These are phyloP conservation scores for Spisula solida DNA, from an alignment of 2,888 invertebrate genomes.

Conservation along the genomic window DNA sequence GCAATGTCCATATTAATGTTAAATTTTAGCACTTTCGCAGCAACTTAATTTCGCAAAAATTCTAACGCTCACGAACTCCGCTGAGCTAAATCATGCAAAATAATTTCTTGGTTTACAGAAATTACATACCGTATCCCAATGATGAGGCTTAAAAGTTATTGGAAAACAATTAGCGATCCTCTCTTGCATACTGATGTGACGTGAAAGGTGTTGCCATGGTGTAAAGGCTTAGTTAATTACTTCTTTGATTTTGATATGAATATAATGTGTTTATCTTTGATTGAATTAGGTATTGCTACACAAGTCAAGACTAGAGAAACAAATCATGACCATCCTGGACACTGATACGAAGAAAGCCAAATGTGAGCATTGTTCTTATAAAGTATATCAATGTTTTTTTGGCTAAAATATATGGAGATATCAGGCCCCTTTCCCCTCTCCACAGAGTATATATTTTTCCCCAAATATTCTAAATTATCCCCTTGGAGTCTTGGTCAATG, in stretches of 20 bases:
- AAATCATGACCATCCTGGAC: conserved; percentile 62
- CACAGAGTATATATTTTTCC: too few species aligned
- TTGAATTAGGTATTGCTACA: conserved; percentile 68
- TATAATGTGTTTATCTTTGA: background rate
- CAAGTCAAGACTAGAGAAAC: conserved; percentile 66
- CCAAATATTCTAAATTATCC: too few species aligned
- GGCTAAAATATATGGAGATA: too few species aligned
- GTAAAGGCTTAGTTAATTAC: background rate
- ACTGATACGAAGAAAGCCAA: conserved; percentile 71
- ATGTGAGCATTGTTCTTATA: conserved; percentile 63
- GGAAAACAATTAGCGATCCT: background rate
- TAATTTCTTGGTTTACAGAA: too few species aligned
- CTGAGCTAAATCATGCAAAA: too few species aligned
- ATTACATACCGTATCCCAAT: background rate
- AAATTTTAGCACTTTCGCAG: too few species aligned
- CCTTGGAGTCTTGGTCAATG: too few species aligned
- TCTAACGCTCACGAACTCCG: too few species aligned
- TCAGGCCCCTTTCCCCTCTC: too few species aligned
- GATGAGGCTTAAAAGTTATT: background rate
- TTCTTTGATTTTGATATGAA: background rate
- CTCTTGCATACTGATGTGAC: background rate
- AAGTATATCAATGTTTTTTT: too few species aligned
- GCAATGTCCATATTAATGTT: too few species aligned
- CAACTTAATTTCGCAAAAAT: too few species aligned
- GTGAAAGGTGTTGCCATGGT: background rate